phyloP scores from a whole-genome alignment of 2,888 invertebrate genomes.

The Ochropacha duplaris region DNA sequence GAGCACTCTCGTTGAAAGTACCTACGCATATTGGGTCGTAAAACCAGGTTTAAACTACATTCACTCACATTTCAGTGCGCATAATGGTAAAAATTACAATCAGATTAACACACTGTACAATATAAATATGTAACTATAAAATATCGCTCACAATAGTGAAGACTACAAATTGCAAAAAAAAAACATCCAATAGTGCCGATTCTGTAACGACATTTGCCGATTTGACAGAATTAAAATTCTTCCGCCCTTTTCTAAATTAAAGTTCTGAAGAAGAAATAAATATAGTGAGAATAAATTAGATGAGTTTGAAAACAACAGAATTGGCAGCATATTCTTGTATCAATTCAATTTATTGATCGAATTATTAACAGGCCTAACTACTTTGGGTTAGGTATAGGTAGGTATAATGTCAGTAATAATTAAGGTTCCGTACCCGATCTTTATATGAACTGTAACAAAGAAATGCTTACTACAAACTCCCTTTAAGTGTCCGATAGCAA shows the following conservation, averaged over 20 bases:
- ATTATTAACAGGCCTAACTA: neutral
- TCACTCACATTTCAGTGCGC: conserved; percentile 29
- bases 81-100: conserved; percentile 23
- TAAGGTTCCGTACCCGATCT: neutral
- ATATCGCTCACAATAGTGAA: conserved; percentile 13
- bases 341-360: neutral
- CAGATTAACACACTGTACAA: conserved; percentile 12
- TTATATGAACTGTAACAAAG: neutral
- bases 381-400: neutral
- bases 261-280: no score
- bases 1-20: conserved; percentile 15
- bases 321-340: no score
- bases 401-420: no score
- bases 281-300: no score
- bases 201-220: no score
- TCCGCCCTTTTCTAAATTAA: no score
- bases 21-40: conserved; percentile 23
- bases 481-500: neutral
- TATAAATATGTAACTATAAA: no score
- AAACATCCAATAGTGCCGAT: no score
- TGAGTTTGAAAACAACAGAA: no score
- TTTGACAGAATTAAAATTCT: no score
- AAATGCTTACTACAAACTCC: neutral
- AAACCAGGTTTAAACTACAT: conserved; percentile 29
- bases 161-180: no score